Evolutionary conservation across 2,888 invertebrate genomes (phyloP).

Genomic region (Limnephilus auricula): DNA sequence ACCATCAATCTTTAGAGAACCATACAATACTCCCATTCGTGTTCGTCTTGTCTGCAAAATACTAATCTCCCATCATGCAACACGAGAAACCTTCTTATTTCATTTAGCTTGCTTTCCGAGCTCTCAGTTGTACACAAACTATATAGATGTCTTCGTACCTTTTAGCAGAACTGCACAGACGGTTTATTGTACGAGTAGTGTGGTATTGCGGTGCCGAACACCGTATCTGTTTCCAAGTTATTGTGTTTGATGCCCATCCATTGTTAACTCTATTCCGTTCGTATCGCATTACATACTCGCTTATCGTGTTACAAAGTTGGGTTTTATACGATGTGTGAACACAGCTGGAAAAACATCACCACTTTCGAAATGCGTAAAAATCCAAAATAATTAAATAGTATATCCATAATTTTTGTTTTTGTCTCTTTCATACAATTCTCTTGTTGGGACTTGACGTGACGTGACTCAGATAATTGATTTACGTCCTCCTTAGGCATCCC

Average conservation of each 20-base stretch:
- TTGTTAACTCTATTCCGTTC: slow-evolving; percentile 3
- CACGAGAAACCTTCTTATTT: background rate
- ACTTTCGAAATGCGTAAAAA: background rate
- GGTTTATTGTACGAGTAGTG: background rate
- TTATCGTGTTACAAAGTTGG: background rate
- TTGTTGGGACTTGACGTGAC: too few species aligned
- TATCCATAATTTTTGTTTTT: too few species aligned
- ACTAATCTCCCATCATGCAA: background rate
- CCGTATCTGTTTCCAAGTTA: slow-evolving; percentile 12
- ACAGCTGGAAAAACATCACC: background rate
- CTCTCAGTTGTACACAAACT: background rate
- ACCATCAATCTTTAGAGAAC: background rate
- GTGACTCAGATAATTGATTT: too few species aligned
- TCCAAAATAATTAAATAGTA: background rate
- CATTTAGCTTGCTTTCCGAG: background rate
- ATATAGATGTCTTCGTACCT: background rate
- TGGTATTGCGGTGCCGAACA: background rate
- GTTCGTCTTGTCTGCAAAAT: background rate
- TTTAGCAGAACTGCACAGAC: background rate
- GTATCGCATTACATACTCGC: background rate
- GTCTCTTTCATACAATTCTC: too few species aligned
- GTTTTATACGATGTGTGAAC: background rate
- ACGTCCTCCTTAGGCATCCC: too few species aligned
- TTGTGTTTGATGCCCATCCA: background rate
- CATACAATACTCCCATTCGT: background rate